These are phyloP conservation scores for Zaprionus ghesquierei DNA, from an alignment of 1,140 invertebrate species.

Conservation along the genomic window DNA sequence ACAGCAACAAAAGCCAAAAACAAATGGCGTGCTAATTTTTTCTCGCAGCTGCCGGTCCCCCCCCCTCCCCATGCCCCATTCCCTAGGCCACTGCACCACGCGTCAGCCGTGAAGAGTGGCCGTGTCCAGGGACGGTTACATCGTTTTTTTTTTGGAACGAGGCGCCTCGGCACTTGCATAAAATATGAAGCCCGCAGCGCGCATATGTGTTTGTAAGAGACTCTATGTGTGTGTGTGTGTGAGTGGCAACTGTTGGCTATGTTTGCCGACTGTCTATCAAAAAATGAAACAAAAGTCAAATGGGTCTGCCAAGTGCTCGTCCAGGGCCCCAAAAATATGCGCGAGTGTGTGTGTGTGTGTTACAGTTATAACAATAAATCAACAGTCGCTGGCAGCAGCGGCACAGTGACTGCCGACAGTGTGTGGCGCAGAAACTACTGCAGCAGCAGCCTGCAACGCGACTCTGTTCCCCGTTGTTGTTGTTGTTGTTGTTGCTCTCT, in stretches of 20 bases:
- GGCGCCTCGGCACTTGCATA: constrained; percentile 61
- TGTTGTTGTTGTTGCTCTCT: constrained; percentile 38
- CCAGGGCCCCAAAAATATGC: constrained; percentile 48
- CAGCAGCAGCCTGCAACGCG: background rate
- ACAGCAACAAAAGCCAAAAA: constrained; percentile 65
- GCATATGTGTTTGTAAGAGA: constrained; percentile 7
- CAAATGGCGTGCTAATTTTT: constrained; percentile 74
- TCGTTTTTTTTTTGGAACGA: background rate
- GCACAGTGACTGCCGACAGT: constrained; percentile 47
- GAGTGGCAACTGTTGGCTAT: constrained; percentile 28
- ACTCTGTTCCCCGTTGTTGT: background rate
- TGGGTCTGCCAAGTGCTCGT: constrained; percentile 42
- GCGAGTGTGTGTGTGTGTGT: constrained; percentile 30
- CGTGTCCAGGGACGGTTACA: constrained; percentile 18
- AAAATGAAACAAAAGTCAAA: constrained; percentile 76
- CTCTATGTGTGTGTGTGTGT: constrained; percentile 33
- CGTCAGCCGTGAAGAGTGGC: background rate
- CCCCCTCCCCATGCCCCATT: background rate
- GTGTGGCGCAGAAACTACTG: constrained; percentile 25
- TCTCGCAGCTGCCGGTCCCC: constrained; percentile 15
- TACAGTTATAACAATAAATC: constrained; percentile 79
- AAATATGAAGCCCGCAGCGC: constrained; percentile 62
- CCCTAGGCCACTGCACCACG: background rate
- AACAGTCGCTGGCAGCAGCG: constrained; percentile 66
- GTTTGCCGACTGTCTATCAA: constrained; percentile 76